phyloP scores from a whole-genome alignment of 2,113 vertebrate genomes.

The Gambusia holbrooki region DNA sequence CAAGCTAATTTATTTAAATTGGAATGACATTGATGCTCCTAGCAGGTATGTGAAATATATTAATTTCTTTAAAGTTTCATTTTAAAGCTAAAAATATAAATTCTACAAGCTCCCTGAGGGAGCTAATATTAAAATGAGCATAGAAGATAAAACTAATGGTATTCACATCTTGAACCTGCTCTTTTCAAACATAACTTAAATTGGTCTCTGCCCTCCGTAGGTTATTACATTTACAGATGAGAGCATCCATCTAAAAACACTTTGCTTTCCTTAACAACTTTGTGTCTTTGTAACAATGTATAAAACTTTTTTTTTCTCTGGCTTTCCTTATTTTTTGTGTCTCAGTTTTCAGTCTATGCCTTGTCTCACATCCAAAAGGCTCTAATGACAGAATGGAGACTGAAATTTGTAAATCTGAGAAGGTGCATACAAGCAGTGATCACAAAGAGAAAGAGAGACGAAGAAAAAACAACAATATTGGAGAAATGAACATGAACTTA shows the following conservation, averaged over 20 bases:
- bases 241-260: slow-evolving; percentile 53
- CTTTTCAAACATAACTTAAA: no score
- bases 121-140: background rate
- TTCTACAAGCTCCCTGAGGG: background rate
- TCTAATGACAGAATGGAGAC: slow-evolving; percentile 9
- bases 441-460: slow-evolving; percentile 24
- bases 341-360: slow-evolving; percentile 60
- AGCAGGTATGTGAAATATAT: no score
- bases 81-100: background rate
- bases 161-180: no score
- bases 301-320: slow-evolving; percentile 43
- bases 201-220: slow-evolving; percentile 51
- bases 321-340: slow-evolving; percentile 57
- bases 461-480: slow-evolving; percentile 8
- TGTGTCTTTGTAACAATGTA: slow-evolving; percentile 48
- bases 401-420: slow-evolving; percentile 45
- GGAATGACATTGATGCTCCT: no score
- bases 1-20: no score
- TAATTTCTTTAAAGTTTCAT: background rate
- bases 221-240: slow-evolving; percentile 60
- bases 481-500: slow-evolving; percentile 9
- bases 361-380: slow-evolving; percentile 58
- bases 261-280: slow-evolving; percentile 68
- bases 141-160: no score
- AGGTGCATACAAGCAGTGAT: slow-evolving; percentile 36